A percentile compares a stretch with the other conserved stretches of the same genome.
Evolutionary conservation across 2,888 invertebrate species (phyloP).

Genomic region (Philhelius pedissequus): DNA sequence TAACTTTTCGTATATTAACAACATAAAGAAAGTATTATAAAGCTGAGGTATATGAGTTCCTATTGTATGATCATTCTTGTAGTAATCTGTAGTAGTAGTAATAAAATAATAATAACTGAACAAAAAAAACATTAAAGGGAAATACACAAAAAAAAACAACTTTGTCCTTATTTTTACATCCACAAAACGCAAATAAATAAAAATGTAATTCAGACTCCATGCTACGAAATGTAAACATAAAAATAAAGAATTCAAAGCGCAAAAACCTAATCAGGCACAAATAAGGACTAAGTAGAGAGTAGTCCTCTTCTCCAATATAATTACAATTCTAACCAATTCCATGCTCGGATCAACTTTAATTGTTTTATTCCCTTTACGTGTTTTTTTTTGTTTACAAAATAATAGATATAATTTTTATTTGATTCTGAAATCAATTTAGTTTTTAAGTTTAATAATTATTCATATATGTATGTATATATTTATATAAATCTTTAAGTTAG

Average conservation of each 20-base stretch:
- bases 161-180: constrained; percentile 18
- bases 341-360: background rate
- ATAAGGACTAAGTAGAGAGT: constrained; percentile 7
- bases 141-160: constrained; percentile 49
- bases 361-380: constrained; percentile 21
- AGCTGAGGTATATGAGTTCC: constrained; percentile 78
- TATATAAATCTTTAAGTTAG: constrained; percentile 57
- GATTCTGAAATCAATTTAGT: constrained; percentile 55
- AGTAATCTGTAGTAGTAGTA: constrained; percentile 39
- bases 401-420: constrained; percentile 38
- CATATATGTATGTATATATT: constrained; percentile 47
- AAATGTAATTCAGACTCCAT: constrained; percentile 79
- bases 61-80: constrained; percentile 69
- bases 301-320: background rate
- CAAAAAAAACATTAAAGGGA: constrained; percentile 52
- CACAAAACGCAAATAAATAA: constrained; percentile 72
- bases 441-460: constrained; percentile 59
- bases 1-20: constrained; percentile 42
- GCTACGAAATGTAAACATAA: constrained; percentile 46
- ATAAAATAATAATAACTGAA: constrained; percentile 4
- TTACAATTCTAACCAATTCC: constrained; percentile 16
- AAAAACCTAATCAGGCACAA: constrained; percentile 50
- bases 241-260: constrained; percentile 13
- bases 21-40: constrained; percentile 56
- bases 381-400: constrained; percentile 22